These are phyloP conservation scores for Catharus fuscescens DNA, from an alignment of 2,113 vertebrate species.

Conservation along the genomic window DNA sequence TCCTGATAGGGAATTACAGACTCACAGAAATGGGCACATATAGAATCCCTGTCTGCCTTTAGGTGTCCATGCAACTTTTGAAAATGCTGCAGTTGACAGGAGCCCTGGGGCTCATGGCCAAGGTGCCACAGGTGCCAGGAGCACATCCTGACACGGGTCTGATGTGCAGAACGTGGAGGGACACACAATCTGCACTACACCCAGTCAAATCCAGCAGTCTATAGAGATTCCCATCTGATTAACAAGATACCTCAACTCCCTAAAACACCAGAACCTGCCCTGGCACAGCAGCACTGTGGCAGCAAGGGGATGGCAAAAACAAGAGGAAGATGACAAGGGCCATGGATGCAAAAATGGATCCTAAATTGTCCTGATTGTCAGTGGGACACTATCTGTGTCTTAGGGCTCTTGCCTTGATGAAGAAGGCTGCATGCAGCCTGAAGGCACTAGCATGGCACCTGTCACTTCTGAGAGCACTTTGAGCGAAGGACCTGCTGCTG, in stretches of 20 bases:
- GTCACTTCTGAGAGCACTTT: not conserved
- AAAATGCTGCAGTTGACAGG: not conserved
- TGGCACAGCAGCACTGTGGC: not conserved
- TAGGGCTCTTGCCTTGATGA: not conserved
- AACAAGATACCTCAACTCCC: not conserved
- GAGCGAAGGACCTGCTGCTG: not conserved
- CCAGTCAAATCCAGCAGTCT: not conserved
- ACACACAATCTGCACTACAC: rapidly evolving
- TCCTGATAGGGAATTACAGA: not conserved
- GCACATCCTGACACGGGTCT: not conserved
- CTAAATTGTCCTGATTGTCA: not conserved
- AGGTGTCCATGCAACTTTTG: rapidly evolving
- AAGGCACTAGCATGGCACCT: too few species aligned
- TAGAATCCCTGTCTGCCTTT: not conserved
- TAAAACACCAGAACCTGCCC: not conserved
- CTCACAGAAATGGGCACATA: not conserved
- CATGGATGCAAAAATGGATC: rapidly evolving
- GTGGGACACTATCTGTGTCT: not conserved
- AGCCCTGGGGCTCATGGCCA: not conserved
- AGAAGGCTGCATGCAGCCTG: not conserved
- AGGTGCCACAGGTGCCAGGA: not conserved
- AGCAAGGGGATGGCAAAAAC: not conserved
- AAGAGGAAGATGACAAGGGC: not conserved
- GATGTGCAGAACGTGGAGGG: rapidly evolving
- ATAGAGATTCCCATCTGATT: not conserved